Conservation (phyloP, 2,888 invertebrate genomes). For the Leptopilina drosophilae region DNA sequence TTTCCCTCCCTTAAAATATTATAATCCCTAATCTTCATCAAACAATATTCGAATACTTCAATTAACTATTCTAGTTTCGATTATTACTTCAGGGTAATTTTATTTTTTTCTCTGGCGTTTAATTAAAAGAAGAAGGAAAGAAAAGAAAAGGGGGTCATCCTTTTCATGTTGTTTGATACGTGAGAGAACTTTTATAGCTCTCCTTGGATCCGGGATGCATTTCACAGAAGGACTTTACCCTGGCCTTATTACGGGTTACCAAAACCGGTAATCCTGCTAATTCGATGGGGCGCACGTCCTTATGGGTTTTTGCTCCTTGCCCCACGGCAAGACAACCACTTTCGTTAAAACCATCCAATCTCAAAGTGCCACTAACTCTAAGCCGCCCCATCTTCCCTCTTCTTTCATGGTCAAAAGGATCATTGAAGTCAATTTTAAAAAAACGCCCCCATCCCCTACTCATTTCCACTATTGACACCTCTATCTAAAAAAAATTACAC, state of each 20-base stretch:
- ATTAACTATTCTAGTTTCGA: no score
- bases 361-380: conserved; percentile 43
- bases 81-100: neutral
- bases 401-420: neutral
- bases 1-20: no score
- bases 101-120: neutral
- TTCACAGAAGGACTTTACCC: conserved; percentile 55
- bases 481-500: no score
- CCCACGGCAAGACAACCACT: conserved; percentile 22
- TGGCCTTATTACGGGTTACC: conserved; percentile 65
- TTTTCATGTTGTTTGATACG: neutral
- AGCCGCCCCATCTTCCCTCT: neutral
- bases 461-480: conserved; percentile 6
- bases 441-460: conserved; percentile 35
- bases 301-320: conserved; percentile 38
- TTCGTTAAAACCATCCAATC: conserved; percentile 33
- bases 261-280: conserved; percentile 59
- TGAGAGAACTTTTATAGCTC: conserved; percentile 15
- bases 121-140: no score
- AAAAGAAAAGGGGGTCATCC: neutral
- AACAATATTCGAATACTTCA: no score
- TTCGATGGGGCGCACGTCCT: conserved; percentile 59
- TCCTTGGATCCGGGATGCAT: conserved; percentile 29
- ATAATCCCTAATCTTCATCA: no score
- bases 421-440: conserved; percentile 36